A percentile compares a stretch with the other conserved stretches of the same genome.
Conservation (phyloP, 1,140 invertebrate genomes). For the Bombus breviceps region DNA sequence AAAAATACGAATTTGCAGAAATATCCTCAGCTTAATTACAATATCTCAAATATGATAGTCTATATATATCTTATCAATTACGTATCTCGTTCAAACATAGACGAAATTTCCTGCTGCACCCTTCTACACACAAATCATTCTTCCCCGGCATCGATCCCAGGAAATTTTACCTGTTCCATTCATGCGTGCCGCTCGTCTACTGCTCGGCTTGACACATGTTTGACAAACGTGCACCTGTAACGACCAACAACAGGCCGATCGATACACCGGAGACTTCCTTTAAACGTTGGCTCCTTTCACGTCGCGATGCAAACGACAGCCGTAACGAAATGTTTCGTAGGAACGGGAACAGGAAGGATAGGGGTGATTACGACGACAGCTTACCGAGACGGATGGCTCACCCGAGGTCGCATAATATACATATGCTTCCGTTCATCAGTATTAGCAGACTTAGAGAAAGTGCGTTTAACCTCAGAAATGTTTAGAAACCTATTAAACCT, state of each 20-base stretch:
- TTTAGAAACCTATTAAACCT: too few species aligned
- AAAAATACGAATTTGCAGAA: too few species aligned
- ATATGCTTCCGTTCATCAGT: not conserved
- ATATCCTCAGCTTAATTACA: too few species aligned
- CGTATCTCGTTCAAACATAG: not conserved
- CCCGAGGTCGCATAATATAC: not conserved
- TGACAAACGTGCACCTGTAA: conserved; percentile 38
- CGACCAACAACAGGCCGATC: conserved; percentile 22
- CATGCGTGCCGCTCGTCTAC: not conserved
- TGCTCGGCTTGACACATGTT: conserved; percentile 2
- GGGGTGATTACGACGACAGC: conserved; percentile 39
- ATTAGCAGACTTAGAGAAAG: not conserved
- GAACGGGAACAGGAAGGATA: conserved; percentile 29
- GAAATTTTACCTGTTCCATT: conserved; percentile 4
- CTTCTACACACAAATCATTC: not conserved
- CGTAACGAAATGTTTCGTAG: conserved; percentile 58
- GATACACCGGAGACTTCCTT: conserved; percentile 43
- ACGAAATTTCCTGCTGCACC: not conserved
- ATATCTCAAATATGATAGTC: too few species aligned
- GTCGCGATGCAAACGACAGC: conserved; percentile 42
- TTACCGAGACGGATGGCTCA: not conserved
- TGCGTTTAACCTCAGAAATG: not conserved
- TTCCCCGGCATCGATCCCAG: not conserved
- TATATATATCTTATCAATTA: too few species aligned
- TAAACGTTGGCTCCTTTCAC: conserved; percentile 39